Conservation (phyloP, 2,888 invertebrate species). For the Lasioglossum lativentre region DNA sequence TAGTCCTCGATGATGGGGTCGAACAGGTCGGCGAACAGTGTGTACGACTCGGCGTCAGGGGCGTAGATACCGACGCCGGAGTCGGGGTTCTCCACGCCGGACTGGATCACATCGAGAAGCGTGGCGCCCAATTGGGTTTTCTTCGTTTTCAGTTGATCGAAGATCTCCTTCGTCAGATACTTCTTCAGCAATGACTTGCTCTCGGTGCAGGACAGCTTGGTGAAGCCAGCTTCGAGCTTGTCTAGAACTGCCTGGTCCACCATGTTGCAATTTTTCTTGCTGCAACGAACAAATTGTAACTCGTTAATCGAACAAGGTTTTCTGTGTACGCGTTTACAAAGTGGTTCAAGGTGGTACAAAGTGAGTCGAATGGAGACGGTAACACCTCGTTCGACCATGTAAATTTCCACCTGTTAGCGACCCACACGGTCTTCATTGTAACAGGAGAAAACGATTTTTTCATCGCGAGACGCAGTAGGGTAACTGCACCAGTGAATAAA, state of each 20-base stretch:
- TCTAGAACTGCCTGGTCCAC: conserved; percentile 96
- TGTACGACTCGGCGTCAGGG: conserved; percentile 98
- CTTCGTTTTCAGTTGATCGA: conserved; percentile 96
- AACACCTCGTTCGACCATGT: background rate
- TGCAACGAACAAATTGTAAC: conserved; percentile 78
- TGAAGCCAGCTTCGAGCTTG: conserved; percentile 96
- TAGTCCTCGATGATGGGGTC: conserved; percentile 99
- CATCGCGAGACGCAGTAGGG: background rate
- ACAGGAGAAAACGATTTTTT: background rate
- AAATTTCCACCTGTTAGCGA: background rate
- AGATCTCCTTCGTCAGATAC: conserved; percentile 95
- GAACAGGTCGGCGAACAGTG: conserved; percentile 95
- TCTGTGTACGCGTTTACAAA: background rate
- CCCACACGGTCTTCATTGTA: too few relatives aligned
- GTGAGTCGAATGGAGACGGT: background rate
- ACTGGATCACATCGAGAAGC: conserved; percentile 97
- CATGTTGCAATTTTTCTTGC: conserved; percentile 91
- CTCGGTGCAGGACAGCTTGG: conserved; percentile 94
- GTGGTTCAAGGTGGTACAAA: background rate
- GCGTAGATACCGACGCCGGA: conserved; percentile 99
- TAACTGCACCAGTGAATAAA: too few relatives aligned
- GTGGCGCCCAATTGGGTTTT: conserved; percentile 97
- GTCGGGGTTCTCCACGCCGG: conserved; percentile 98
- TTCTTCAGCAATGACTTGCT: conserved; percentile 99
- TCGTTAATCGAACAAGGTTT: background rate